phyloP scores from a whole-genome alignment of 2,113 vertebrate genomes.

The Sminthopsis crassicaudata region DNA sequence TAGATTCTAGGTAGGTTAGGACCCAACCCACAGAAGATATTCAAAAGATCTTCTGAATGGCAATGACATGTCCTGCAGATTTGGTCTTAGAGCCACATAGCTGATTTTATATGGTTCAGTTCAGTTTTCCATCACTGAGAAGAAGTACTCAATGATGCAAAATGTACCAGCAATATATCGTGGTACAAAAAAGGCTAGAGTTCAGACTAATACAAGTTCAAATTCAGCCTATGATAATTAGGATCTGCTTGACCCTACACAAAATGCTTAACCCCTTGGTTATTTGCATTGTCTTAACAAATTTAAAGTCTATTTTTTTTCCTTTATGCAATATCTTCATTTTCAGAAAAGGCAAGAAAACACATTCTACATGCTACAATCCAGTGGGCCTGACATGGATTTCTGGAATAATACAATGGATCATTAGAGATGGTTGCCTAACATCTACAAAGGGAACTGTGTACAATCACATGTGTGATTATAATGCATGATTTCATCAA shows the following conservation, averaged over 20 bases:
- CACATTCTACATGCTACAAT: background rate
- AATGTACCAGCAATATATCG: background rate
- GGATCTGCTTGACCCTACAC: background rate
- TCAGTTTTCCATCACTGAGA: background rate
- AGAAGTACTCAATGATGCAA: background rate
- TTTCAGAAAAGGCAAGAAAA: background rate
- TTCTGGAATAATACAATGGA: background rate
- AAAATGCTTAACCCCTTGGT: background rate
- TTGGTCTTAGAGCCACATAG: background rate
- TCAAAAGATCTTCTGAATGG: background rate
- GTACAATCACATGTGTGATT: too few relatives aligned
- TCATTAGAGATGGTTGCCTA: background rate
- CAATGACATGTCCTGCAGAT: background rate
- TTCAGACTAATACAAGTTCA: background rate
- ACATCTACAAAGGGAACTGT: too few relatives aligned
- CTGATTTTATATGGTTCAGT: background rate
- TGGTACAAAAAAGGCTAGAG: background rate
- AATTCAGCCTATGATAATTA: background rate
- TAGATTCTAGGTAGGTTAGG: background rate
- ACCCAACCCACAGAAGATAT: background rate
- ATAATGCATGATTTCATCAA: background rate
- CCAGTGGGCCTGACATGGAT: background rate
- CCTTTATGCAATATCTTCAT: background rate
- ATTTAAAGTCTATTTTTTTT: background rate
- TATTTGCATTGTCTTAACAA: background rate